Percentiles rank a stretch among this genome's conserved stretches.
These are phyloP conservation scores for Horisme vitalbata DNA, from an alignment of 2,888 invertebrate species.

Conservation along the genomic window DNA sequence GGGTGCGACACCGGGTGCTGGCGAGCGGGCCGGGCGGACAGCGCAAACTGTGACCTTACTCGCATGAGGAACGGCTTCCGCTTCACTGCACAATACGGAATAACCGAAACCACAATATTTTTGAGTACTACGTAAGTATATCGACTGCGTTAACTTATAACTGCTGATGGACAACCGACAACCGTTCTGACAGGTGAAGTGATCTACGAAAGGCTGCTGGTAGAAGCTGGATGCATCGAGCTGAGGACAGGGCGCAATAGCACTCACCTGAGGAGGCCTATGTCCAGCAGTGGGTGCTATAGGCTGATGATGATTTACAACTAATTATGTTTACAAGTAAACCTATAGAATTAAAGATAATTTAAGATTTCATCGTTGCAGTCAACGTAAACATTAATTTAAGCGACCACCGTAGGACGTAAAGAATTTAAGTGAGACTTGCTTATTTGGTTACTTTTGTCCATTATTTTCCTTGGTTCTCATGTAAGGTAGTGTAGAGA, in stretches of 20 bases:
- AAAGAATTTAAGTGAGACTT: neutral
- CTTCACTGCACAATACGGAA: slow-evolving; percentile 48
- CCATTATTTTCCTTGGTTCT: slow-evolving; percentile 28
- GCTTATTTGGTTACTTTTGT: neutral
- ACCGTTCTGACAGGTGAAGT: no score
- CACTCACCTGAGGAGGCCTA: no score
- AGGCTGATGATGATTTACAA: no score
- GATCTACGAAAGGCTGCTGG: no score
- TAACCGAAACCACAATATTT: slow-evolving; percentile 34
- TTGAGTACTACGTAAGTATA: no score
- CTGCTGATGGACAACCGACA: slow-evolving; percentile 28
- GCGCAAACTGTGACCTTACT: slow-evolving; percentile 69
- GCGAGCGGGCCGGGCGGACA: slow-evolving; percentile 43
- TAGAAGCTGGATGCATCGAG: no score
- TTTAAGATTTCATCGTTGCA: no score
- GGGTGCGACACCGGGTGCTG: slow-evolving; percentile 44
- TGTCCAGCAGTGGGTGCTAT: no score
- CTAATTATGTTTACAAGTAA: no score
- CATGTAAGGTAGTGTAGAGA: slow-evolving; percentile 53
- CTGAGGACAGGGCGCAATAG: no score
- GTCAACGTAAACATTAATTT: no score
- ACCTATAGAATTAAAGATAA: no score
- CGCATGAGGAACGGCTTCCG: slow-evolving; percentile 60
- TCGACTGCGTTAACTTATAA: slow-evolving; percentile 36
- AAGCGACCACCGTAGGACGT: neutral